Evolutionary conservation across 2,888 invertebrate species (phyloP).

Genomic region (Drosophila mimica): DNA sequence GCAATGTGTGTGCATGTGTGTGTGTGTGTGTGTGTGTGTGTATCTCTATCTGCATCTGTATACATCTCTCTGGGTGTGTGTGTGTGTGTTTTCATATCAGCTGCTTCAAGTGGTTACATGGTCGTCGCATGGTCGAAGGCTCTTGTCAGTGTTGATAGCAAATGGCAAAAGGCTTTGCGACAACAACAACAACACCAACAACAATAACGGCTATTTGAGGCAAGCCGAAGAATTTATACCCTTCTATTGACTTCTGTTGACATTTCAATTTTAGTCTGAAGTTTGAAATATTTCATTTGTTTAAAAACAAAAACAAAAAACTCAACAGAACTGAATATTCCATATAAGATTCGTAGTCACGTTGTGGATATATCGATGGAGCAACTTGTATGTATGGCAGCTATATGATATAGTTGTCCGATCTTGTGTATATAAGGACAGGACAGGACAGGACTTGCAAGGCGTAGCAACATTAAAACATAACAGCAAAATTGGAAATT

Average conservation of each 20-base stretch:
- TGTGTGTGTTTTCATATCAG: slow-evolving; percentile 60
- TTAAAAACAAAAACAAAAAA: neutral
- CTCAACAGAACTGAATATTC: neutral
- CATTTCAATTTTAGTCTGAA: neutral
- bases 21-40: slow-evolving; percentile 23
- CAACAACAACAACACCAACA: slow-evolving; percentile 18
- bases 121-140: slow-evolving; percentile 67
- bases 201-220: neutral
- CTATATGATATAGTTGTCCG: neutral
- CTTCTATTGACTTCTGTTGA: neutral
- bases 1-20: neutral
- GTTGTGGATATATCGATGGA: neutral
- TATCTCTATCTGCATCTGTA: slow-evolving; percentile 1
- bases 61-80: slow-evolving; percentile 18
- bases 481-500: no score
- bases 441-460: neutral
- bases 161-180: slow-evolving; percentile 6
- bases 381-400: neutral
- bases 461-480: neutral
- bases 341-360: neutral
- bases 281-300: neutral
- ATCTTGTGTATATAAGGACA: neutral
- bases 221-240: neutral
- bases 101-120: slow-evolving; percentile 71
- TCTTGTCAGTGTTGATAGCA: slow-evolving; percentile 58